These are phyloP conservation scores for Pristionchus fissidentatus DNA, from an alignment of 2,888 invertebrate species.

Conservation along the genomic window DNA sequence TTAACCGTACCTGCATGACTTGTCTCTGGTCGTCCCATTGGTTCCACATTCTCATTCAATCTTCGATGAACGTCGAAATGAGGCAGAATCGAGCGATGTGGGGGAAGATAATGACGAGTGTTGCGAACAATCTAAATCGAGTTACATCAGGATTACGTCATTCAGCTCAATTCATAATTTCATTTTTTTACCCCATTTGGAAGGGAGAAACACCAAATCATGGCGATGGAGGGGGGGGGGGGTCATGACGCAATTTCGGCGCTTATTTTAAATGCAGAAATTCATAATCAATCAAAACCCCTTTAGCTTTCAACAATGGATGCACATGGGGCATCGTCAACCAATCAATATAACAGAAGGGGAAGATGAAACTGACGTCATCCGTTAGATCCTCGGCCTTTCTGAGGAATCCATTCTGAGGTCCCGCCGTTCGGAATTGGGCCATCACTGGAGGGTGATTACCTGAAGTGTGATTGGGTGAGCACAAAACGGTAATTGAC, in stretches of 20 bases:
- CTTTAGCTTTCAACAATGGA: too few species aligned
- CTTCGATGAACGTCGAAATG: conserved; percentile 98
- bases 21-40: conserved; percentile 81
- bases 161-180: conserved; percentile 67
- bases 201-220: too few species aligned
- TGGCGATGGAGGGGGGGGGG: too few species aligned
- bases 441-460: conserved; percentile 53
- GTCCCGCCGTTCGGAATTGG: conserved; percentile 61
- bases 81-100: conserved; percentile 95
- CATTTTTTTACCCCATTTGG: too few species aligned
- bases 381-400: too few species aligned
- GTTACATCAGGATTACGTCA: conserved; percentile 74
- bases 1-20: conserved; percentile 69
- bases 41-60: conserved; percentile 98
- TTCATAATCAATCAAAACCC: too few species aligned
- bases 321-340: too few species aligned
- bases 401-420: too few species aligned
- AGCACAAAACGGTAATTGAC: neutral
- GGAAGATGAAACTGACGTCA: conserved; percentile 64
- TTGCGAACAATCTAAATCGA: too few species aligned
- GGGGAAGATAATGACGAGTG: conserved; percentile 88
- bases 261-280: too few species aligned
- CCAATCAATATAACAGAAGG: neutral
- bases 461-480: neutral
- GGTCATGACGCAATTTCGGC: too few species aligned